Evolutionary conservation across 2,888 invertebrate genomes (phyloP).

Genomic region (Neuroscelio doddi): DNA sequence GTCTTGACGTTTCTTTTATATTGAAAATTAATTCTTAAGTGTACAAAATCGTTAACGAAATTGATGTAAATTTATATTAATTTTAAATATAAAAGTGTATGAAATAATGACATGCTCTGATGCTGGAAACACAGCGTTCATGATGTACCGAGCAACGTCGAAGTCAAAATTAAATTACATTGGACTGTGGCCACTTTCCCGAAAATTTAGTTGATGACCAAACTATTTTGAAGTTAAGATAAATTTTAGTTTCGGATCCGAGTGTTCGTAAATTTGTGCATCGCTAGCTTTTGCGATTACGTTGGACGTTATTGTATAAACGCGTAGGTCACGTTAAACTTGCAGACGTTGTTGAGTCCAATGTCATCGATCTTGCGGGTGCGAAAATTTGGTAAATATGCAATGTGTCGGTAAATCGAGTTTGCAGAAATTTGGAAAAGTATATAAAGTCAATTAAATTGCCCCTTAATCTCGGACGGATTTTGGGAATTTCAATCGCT

Average conservation of each 20-base stretch:
- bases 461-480: background rate
- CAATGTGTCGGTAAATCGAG: background rate
- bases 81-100: no score
- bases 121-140: no score
- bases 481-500: conserved; percentile 4
- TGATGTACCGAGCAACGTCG: background rate
- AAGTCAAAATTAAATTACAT: conserved; percentile 7
- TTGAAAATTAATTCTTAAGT: no score
- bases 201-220: conserved; percentile 1
- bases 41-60: no score
- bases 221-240: conserved; percentile 10
- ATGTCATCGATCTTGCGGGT: conserved; percentile 7
- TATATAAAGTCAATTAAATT: background rate
- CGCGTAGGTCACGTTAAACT: conserved; percentile 8
- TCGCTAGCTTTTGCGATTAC: conserved; percentile 7
- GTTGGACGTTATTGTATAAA: conserved; percentile 6
- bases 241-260: conserved; percentile 1
- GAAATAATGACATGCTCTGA: no score
- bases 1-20: no score
- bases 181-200: background rate
- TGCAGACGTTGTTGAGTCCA: conserved; percentile 6
- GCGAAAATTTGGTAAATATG: conserved; percentile 7
- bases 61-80: no score
- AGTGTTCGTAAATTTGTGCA: conserved; percentile 6
- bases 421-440: background rate